Percentiles rank a stretch among this genome's conserved stretches.
Evolutionary conservation across 2,888 invertebrate species (phyloP).

Genomic region (Ommatoiulus sabulosus): DNA sequence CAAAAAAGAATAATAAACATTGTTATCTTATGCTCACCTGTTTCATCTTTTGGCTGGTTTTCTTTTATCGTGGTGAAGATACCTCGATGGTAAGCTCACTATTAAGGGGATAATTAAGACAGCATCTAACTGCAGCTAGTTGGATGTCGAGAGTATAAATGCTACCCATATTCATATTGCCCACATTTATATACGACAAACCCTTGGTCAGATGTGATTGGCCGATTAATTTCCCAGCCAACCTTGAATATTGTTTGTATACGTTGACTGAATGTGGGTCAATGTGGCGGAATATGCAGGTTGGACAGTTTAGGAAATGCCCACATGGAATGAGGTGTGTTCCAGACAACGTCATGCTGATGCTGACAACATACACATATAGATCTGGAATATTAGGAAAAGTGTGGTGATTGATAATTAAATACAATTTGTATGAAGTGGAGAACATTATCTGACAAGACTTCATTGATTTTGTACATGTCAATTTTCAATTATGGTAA

Average conservation of each 20-base stretch:
- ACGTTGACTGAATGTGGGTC: slow-evolving; percentile 50
- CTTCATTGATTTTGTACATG: too few relatives aligned
- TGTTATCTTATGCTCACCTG: slow-evolving; percentile 51
- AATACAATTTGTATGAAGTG: neutral
- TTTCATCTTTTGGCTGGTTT: neutral
- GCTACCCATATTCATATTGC: slow-evolving; percentile 51
- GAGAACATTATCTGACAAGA: neutral
- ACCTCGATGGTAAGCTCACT: neutral
- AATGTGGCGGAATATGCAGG: slow-evolving; percentile 48
- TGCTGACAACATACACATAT: neutral
- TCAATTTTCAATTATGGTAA: too few relatives aligned
- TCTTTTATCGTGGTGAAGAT: slow-evolving; percentile 25
- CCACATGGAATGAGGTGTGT: slow-evolving; percentile 9
- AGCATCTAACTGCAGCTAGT: neutral
- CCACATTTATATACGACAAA: slow-evolving; percentile 54
- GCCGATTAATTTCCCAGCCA: slow-evolving; percentile 54
- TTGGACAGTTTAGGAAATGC: slow-evolving; percentile 41
- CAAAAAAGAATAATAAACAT: neutral
- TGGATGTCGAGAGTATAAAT: slow-evolving; percentile 37
- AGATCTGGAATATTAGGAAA: slow-evolving; percentile 26
- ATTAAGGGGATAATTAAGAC: slow-evolving; percentile 42
- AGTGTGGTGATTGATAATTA: slow-evolving; percentile 27
- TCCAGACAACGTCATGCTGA: slow-evolving; percentile 18
- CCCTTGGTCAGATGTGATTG: slow-evolving; percentile 53
- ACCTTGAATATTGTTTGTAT: slow-evolving; percentile 53